A percentile compares a stretch with the other conserved stretches of the same genome.
Conservation (phyloP, 2,113 vertebrate genomes). For the Syrmaticus mikado region DNA sequence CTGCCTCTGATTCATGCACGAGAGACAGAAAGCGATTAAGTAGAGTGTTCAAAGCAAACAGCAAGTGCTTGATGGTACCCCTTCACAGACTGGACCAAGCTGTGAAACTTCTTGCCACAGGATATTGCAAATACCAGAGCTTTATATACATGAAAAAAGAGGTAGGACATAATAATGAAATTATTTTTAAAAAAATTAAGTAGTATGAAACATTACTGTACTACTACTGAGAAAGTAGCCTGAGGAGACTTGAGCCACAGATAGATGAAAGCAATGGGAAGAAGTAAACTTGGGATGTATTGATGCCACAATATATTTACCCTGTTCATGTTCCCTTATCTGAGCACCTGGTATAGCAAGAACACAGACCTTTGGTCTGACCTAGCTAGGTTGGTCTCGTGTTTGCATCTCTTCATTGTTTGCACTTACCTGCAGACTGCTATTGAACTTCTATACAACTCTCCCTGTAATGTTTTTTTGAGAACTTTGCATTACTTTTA, state of each 20-base stretch:
- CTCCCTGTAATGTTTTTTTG: not conserved
- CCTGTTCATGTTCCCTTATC: constrained; percentile 41
- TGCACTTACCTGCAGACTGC: constrained; percentile 30
- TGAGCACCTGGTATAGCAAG: constrained; percentile 36
- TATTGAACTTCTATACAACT: constrained; percentile 21
- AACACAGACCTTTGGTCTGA: constrained; percentile 62
- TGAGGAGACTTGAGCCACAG: not conserved
- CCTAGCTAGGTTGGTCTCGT: not conserved
- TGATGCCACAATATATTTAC: not conserved
- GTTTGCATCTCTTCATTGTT: constrained; percentile 41
- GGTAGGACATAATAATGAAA: not conserved
- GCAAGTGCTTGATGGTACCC: not conserved
- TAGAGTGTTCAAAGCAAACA: not conserved
- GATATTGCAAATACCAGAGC: not conserved
- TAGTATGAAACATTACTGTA: not conserved
- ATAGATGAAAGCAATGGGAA: not conserved
- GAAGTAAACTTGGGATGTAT: not conserved
- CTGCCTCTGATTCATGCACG: not conserved
- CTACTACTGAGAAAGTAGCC: not conserved
- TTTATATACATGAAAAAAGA: not conserved
- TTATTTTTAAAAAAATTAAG: not conserved
- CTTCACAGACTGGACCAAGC: not conserved
- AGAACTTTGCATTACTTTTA: constrained; percentile 36
- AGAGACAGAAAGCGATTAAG: not conserved
- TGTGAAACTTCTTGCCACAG: not conserved